Base-by-base conservation (phyloP, 1,140 invertebrate genomes). In the Drosophila nasuta region DNA sequence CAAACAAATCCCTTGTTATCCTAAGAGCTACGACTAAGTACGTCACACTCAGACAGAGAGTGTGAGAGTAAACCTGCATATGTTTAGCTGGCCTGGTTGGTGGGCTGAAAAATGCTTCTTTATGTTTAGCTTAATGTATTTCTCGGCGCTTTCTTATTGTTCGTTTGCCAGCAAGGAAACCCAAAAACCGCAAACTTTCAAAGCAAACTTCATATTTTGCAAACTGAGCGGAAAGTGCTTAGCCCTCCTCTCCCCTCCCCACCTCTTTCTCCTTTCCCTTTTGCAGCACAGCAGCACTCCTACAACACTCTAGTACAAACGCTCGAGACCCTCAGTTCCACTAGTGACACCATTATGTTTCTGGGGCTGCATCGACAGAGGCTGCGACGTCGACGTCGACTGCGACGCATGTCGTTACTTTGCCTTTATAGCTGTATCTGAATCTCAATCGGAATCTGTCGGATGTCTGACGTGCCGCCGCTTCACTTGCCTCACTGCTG, bases 191-290 rank as follows among this genome's bases (percentile, higher is more conserved):
- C 79, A 81, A 79, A 81, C 71, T 81, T 81, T 81, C 75, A 70
- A 81, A 73, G 75, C 75, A 81, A 81, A 81, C 79, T 81, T 79
- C 79, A 81, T 81, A 79, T 81, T 81, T 81, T 81, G 79, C 79
- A 78, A 81, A 71, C 79, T 81, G 79, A 75, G 79, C 76, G 79
- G 79, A 81, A 81, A 79, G 76, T 69, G 57, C 63, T 67, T 58
- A 30, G 15, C 41, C 66, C 17, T 20, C 48, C n/a, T 28, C 48
- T 2, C 35, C 25, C 13, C 13, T 13, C 13, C 13, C 13, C 13
- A 13, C 13, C 13, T 13, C 13, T 13, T 13, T 13, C 13, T 13
- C 25, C 49, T 59, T 43, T 7, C 73, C n/a, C 33, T 17, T 6
- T 33, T 8, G 5, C 56, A 5, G 0, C n/a, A 15, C 30, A 4